phyloP scores from a whole-genome alignment of 1,140 invertebrate species.

The Pseudomyrmex gracilis region DNA sequence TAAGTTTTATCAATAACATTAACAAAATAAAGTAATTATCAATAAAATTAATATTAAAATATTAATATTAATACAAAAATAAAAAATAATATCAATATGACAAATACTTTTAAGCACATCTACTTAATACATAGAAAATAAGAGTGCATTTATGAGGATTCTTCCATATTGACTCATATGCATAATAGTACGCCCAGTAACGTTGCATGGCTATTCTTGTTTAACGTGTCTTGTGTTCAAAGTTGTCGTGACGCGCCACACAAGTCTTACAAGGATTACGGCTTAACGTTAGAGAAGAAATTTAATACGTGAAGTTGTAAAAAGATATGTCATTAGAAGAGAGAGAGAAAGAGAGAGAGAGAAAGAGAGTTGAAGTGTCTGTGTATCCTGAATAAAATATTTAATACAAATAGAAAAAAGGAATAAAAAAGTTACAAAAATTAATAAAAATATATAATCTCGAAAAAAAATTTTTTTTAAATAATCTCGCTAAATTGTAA shows the following conservation, averaged over 20 bases:
- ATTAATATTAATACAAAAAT: too few relatives aligned
- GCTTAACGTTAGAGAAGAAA: constrained; percentile 57
- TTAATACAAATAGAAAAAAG: too few relatives aligned
- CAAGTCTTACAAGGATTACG: constrained; percentile 37
- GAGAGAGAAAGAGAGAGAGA: neutral
- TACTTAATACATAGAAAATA: neutral
- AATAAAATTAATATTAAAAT: neutral
- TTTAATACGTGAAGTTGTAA: constrained; percentile 54
- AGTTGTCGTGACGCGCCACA: constrained; percentile 12
- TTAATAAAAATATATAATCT: too few relatives aligned
- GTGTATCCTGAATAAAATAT: neutral
- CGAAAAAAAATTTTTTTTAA: too few relatives aligned
- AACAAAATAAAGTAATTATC: too few relatives aligned
- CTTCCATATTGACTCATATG: constrained; percentile 21
- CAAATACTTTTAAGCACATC: neutral
- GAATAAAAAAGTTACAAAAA: too few relatives aligned
- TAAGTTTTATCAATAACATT: too few relatives aligned
- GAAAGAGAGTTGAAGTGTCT: neutral
- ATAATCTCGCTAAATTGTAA: neutral
- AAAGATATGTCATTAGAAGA: constrained; percentile 42
- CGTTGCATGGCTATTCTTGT: constrained; percentile 18
- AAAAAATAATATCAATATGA: too few relatives aligned
- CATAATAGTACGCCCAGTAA: constrained; percentile 9
- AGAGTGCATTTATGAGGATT: constrained; percentile 19
- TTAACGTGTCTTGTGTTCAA: neutral